phyloP scores from a whole-genome alignment of 1,140 invertebrate genomes.

The Anoplolepis gracilipes region DNA sequence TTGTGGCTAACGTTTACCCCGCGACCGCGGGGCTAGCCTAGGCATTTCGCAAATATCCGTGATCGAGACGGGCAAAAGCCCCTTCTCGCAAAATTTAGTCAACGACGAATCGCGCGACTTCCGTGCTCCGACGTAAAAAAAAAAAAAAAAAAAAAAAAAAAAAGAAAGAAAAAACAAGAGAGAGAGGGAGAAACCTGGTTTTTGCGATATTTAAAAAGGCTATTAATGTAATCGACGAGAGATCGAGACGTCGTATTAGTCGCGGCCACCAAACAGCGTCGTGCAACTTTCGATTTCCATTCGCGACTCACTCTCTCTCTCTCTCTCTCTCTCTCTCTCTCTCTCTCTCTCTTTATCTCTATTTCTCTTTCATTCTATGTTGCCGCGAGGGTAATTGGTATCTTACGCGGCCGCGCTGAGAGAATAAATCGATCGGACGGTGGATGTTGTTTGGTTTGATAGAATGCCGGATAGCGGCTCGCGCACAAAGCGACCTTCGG shows the following conservation, averaged over 20 bases:
- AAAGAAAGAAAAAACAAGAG: too few species aligned
- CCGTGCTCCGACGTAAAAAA: neutral
- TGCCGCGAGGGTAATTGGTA: constrained; percentile 80
- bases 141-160: too few species aligned
- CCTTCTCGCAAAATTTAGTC: neutral
- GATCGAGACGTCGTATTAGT: neutral
- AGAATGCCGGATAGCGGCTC: constrained; percentile 84
- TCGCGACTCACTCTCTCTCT: constrained; percentile 43
- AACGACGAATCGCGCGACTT: neutral
- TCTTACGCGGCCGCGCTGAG: constrained; percentile 77
- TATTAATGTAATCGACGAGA: neutral
- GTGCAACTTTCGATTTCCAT: constrained; percentile 68
- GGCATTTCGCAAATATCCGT: constrained; percentile 18
- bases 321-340: too few species aligned
- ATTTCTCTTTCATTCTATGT: constrained; percentile 6
- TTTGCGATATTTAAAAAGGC: neutral
- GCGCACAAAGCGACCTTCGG: constrained; percentile 83
- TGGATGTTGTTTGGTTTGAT: constrained; percentile 81
- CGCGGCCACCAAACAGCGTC: neutral
- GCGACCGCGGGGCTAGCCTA: constrained; percentile 32
- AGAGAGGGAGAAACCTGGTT: neutral
- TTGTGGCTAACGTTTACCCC: constrained; percentile 52
- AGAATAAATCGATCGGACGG: constrained; percentile 82
- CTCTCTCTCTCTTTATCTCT: too few species aligned
- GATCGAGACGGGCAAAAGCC: neutral